A percentile compares a stretch with the other conserved stretches of the same genome.
Evolutionary conservation across 1,140 invertebrate genomes (phyloP).

Genomic region (Drosophila seguyi): DNA sequence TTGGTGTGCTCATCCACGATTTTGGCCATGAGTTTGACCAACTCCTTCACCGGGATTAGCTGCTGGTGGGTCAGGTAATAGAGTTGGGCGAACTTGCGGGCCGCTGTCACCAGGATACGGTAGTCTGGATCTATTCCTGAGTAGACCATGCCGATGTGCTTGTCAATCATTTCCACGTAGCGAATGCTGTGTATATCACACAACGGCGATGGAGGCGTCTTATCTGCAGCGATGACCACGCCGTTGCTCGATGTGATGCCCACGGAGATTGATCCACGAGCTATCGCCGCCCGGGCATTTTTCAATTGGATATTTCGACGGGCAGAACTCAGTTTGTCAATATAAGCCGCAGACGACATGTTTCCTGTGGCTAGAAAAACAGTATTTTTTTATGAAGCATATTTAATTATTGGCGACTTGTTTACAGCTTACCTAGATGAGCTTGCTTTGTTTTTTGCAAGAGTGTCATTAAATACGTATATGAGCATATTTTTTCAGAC

Average conservation of each 20-base stretch:
- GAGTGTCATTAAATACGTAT: no score
- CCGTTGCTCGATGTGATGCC: slow-evolving; percentile 98
- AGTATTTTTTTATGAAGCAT: background rate
- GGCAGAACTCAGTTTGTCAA: background rate
- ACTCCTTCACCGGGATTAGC: slow-evolving; percentile 97
- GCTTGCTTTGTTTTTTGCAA: background rate
- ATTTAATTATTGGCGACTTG: background rate
- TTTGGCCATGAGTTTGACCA: slow-evolving; percentile 97
- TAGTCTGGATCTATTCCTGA: slow-evolving; percentile 97
- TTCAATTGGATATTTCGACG: slow-evolving; percentile 21
- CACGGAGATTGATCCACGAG: slow-evolving; percentile 98
- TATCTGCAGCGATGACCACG: slow-evolving; percentile 99
- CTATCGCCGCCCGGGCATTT: slow-evolving; percentile 83
- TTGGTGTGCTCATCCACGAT: slow-evolving; percentile 99
- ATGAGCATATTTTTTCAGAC: no score
- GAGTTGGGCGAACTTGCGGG: slow-evolving; percentile 98
- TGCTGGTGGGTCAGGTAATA: slow-evolving; percentile 97
- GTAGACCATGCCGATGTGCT: slow-evolving; percentile 99
- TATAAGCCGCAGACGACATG: background rate
- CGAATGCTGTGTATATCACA: slow-evolving; percentile 98
- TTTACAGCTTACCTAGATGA: background rate
- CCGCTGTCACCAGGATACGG: slow-evolving; percentile 96
- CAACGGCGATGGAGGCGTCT: slow-evolving; percentile 98
- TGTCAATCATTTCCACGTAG: slow-evolving; percentile 98
- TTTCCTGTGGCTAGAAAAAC: background rate